Conservation (phyloP, 2,888 invertebrate genomes). For the Parapristionchus giblindavisi region DNA sequence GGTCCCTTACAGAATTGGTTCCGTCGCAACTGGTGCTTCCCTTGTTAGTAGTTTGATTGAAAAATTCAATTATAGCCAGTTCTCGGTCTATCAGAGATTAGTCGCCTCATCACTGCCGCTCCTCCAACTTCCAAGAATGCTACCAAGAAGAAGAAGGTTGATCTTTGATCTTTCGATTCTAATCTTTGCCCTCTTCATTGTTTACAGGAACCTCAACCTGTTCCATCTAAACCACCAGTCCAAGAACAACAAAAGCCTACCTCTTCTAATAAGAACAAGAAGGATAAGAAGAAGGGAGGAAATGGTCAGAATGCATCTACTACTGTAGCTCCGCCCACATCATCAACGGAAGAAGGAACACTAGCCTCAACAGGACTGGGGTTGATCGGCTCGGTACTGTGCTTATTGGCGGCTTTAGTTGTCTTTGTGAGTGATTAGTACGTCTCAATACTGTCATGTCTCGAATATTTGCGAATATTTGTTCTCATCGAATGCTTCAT, state of each 20-base stretch:
- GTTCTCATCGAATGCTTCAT: too few relatives aligned
- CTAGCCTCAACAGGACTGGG: neutral
- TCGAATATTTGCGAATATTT: neutral
- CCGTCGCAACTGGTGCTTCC: too few relatives aligned
- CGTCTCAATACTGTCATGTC: neutral
- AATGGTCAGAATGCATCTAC: neutral
- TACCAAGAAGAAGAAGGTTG: neutral
- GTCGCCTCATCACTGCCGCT: slow-evolving; percentile 1
- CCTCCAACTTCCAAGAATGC: neutral
- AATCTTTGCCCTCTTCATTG: neutral
- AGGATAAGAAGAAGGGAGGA: slow-evolving; percentile 4
- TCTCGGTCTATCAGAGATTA: slow-evolving; percentile 15
- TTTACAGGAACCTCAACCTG: slow-evolving; percentile 3
- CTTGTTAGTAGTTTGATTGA: too few relatives aligned
- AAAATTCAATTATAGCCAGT: neutral
- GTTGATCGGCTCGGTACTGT: slow-evolving; percentile 29
- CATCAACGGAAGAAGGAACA: neutral
- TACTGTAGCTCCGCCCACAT: neutral
- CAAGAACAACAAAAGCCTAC: neutral
- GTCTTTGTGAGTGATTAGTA: slow-evolving; percentile 15
- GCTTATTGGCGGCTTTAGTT: slow-evolving; percentile 10
- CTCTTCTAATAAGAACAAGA: neutral
- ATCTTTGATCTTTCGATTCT: neutral
- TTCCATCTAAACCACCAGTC: neutral
- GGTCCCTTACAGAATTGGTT: too few relatives aligned